These are phyloP conservation scores for Catharus minimus DNA, from an alignment of 2,113 vertebrate species.

Conservation along the genomic window DNA sequence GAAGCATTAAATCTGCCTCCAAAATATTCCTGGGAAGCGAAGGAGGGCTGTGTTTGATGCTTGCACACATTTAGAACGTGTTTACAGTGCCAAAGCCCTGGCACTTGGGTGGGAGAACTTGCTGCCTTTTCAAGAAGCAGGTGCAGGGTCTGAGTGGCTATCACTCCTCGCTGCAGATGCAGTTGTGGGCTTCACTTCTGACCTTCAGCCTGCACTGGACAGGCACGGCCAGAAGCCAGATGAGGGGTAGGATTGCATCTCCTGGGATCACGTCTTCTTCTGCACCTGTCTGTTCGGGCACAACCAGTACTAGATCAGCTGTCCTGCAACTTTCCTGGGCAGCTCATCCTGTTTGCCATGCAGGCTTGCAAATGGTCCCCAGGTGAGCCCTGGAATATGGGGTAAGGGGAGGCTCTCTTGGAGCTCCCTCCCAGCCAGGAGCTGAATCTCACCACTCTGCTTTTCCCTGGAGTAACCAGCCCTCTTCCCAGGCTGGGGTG, in stretches of 20 bases:
- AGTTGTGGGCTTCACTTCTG: not conserved
- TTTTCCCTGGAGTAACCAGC: not conserved
- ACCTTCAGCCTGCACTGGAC: not conserved
- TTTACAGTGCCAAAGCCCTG: not conserved
- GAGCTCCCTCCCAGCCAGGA: not conserved
- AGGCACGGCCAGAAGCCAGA: not conserved
- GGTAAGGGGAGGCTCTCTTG: rapidly evolving
- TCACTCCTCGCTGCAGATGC: rapidly evolving
- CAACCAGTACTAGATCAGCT: not conserved
- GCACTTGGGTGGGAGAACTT: not conserved
- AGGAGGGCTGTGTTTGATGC: no score
- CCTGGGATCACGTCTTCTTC: not conserved
- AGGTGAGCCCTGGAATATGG: rapidly evolving
- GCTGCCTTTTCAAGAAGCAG: not conserved
- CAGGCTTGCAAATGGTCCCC: not conserved
- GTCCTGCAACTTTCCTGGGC: not conserved
- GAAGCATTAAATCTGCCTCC: not conserved
- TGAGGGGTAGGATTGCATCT: not conserved
- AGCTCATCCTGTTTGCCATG: not conserved
- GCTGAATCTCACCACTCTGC: not conserved
- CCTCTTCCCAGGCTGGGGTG: not conserved
- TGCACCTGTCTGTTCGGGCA: not conserved
- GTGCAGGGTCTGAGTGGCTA: rapidly evolving
- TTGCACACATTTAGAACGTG: rapidly evolving
- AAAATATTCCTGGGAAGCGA: rapidly evolving